phyloP scores from a whole-genome alignment of 2,797 vertebrate genomes.

The Chrysocyon brachyurus region DNA sequence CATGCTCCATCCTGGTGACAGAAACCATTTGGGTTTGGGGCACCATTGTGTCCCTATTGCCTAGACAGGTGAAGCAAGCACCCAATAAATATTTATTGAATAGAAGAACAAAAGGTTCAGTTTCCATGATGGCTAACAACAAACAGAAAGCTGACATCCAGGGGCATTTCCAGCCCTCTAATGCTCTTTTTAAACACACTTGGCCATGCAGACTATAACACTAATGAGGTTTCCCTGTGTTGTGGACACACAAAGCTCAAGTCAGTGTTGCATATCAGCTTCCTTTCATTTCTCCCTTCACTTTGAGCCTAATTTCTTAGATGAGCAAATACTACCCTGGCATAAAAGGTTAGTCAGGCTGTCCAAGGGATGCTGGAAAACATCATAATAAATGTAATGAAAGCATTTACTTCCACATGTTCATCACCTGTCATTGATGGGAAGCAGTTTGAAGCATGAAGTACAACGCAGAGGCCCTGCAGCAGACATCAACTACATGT shows the following conservation, averaged over 20 bases:
- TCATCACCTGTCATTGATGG: background rate
- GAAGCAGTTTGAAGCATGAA: background rate
- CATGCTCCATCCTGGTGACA: background rate
- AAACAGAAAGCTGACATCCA: background rate
- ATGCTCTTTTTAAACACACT: background rate
- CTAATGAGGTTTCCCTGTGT: background rate
- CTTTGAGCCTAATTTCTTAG: conserved; percentile 48
- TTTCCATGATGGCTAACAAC: background rate
- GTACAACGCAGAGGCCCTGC: background rate
- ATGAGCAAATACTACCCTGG: conserved; percentile 4
- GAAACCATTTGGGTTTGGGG: background rate
- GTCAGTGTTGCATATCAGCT: background rate
- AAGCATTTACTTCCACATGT: background rate
- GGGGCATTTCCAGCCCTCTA: background rate
- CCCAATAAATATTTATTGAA: background rate
- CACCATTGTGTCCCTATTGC: background rate
- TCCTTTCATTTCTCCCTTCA: conserved; percentile 21
- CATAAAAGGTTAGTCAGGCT: background rate
- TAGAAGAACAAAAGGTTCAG: background rate
- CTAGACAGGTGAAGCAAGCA: background rate
- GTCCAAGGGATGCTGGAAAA: background rate
- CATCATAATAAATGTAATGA: background rate
- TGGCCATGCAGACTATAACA: background rate
- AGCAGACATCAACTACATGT: rapidly evolving
- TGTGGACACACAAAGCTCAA: background rate